A percentile compares a stretch with the other conserved stretches of the same genome.
Evolutionary conservation across 2,797 vertebrate genomes (phyloP).

Genomic region (Sebastes minor): DNA sequence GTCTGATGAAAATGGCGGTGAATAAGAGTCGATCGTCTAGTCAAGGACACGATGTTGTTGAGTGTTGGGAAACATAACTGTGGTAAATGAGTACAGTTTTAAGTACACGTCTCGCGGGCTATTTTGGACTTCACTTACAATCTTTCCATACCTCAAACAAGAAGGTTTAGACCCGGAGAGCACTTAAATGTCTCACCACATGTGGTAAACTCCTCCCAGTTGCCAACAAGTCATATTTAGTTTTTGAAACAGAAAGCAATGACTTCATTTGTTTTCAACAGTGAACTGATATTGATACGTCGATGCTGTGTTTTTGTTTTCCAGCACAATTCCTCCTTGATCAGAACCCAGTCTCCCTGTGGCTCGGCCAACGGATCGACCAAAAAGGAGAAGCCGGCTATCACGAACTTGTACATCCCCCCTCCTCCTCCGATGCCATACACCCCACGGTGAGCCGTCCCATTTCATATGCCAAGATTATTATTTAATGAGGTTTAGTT

Average conservation of each 20-base stretch:
- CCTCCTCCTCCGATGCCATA: constrained; percentile 91
- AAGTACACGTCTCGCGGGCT: constrained; percentile 55
- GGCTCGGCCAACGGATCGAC: constrained; percentile 85
- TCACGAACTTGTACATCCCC: constrained; percentile 92
- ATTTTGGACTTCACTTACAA: constrained; percentile 63
- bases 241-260: background rate
- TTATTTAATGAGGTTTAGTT: background rate
- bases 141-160: constrained; percentile 72
- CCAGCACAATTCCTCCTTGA: constrained; percentile 85
- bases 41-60: constrained; percentile 37
- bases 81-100: constrained; percentile 64
- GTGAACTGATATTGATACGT: background rate
- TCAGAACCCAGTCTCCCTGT: constrained; percentile 84
- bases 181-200: constrained; percentile 60
- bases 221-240: constrained; percentile 46
- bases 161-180: constrained; percentile 45
- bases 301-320: constrained; percentile 16
- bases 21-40: constrained; percentile 19
- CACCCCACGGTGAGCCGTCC: constrained; percentile 86
- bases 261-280: constrained; percentile 14
- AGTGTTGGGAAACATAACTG: constrained; percentile 68
- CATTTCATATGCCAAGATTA: background rate
- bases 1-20: constrained; percentile 26
- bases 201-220: constrained; percentile 54
- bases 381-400: constrained; percentile 94